Conservation (phyloP, 1,140 invertebrate species). For the Chironomus striatipennis region DNA sequence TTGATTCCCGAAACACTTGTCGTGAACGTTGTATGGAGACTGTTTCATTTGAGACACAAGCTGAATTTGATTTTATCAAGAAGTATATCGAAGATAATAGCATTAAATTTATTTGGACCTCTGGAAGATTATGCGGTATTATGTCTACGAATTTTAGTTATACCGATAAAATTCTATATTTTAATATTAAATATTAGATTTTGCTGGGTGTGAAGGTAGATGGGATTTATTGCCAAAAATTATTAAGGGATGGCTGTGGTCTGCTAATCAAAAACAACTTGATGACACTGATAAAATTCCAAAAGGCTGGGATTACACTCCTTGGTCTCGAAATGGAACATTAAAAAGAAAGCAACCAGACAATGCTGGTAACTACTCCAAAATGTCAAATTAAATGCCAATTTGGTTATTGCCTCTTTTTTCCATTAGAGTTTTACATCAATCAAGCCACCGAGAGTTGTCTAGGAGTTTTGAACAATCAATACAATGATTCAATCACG, state of each 20-base stretch:
- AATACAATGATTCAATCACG: slow-evolving; percentile 82
- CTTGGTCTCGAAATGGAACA: slow-evolving; percentile 26
- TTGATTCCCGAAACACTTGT: slow-evolving; percentile 26
- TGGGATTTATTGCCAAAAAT: slow-evolving; percentile 13
- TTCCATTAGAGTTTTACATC: slow-evolving; percentile 69
- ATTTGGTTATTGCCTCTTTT: not conserved
- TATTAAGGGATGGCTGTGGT: not conserved
- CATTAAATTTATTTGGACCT: not conserved
- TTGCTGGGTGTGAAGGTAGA: not conserved
- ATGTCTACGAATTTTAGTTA: no score
- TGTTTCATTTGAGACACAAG: slow-evolving; percentile 26
- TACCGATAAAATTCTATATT: no score
- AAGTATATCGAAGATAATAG: slow-evolving; percentile 26
- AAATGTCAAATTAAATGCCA: not conserved
- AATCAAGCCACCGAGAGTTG: slow-evolving; percentile 81
- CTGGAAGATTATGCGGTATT: not conserved
- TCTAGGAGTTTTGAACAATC: slow-evolving; percentile 76
- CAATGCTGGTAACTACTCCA: slow-evolving; percentile 22
- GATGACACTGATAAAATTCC: slow-evolving; percentile 24
- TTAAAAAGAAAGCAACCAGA: slow-evolving; percentile 26
- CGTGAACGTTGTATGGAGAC: slow-evolving; percentile 27
- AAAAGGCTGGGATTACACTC: slow-evolving; percentile 25
- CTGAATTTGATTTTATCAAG: slow-evolving; percentile 25
- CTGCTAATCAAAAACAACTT: not conserved
- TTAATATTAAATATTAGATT: not conserved